Conservation (phyloP, 2,888 invertebrate species). For the Eilema caniola region DNA sequence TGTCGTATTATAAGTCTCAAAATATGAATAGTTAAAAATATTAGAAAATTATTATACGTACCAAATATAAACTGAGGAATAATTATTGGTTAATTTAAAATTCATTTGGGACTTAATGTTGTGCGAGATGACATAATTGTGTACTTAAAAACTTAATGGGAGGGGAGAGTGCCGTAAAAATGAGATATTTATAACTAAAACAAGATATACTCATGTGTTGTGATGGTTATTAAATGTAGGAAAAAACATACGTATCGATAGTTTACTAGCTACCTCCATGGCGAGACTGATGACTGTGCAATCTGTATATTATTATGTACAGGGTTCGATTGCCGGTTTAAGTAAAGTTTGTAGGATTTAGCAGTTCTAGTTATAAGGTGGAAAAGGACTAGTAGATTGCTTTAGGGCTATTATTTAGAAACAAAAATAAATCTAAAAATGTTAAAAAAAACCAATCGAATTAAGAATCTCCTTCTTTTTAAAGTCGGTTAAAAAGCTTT, state of each 20-base stretch:
- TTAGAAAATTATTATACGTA: constrained; percentile 54
- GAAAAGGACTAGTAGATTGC: too few species aligned
- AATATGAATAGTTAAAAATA: constrained; percentile 23
- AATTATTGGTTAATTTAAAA: constrained; percentile 72
- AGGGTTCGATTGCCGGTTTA: background rate
- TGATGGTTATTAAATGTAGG: constrained; percentile 31
- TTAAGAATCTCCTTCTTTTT: too few species aligned
- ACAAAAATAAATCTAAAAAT: too few species aligned
- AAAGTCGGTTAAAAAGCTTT: too few species aligned
- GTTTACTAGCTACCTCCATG: background rate
- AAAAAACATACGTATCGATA: background rate
- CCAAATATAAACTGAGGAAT: constrained; percentile 58
- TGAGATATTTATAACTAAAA: constrained; percentile 56
- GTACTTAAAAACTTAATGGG: constrained; percentile 53
- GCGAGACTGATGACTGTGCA: background rate
- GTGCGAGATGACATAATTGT: constrained; percentile 71
- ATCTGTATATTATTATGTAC: background rate
- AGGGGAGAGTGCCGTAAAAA: constrained; percentile 47
- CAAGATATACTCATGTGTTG: constrained; percentile 33
- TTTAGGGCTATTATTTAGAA: too few species aligned
- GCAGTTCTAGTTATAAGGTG: background rate
- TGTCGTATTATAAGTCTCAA: constrained; percentile 1
- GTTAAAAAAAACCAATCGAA: too few species aligned
- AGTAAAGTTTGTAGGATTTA: background rate
- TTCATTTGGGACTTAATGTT: constrained; percentile 65